Evolutionary conservation across 2,797 vertebrate species (phyloP).

Genomic region (Xenentodon cancila): DNA sequence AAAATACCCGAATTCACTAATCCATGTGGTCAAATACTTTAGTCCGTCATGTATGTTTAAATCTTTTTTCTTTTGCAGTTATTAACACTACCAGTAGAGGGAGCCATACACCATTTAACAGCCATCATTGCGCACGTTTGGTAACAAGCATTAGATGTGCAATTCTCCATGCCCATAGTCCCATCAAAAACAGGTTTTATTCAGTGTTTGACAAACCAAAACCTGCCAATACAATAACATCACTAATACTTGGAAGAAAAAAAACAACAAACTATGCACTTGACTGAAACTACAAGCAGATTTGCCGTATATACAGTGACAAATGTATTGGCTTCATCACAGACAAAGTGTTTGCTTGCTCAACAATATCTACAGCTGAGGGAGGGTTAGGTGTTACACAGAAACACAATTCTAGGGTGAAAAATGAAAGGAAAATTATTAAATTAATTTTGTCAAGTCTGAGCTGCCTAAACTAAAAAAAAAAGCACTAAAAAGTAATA

Average conservation of each 20-base stretch:
- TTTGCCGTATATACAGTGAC: constrained; percentile 12
- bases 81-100: constrained; percentile 51
- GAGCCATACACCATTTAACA: constrained; percentile 38
- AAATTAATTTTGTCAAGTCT: constrained; percentile 12
- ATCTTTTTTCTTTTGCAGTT: too few relatives aligned
- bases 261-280: neutral
- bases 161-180: constrained; percentile 3
- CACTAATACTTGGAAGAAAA: constrained; percentile 1
- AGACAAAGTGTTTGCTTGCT: constrained; percentile 7
- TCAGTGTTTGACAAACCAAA: constrained; percentile 17
- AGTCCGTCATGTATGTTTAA: too few relatives aligned
- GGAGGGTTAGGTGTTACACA: constrained; percentile 1
- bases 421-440: neutral
- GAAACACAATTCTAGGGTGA: constrained; percentile 1
- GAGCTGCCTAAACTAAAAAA: neutral
- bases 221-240: constrained; percentile 10
- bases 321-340: neutral
- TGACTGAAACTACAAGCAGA: constrained; percentile 21
- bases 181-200: constrained; percentile 13
- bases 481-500: neutral
- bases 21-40: too few relatives aligned
- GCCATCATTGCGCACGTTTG: neutral
- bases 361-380: constrained; percentile 8
- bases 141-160: neutral
- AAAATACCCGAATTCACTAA: too few relatives aligned